Evolutionary conservation across 1,140 invertebrate genomes (phyloP), one percentile per base, ranked within the genome.

Genomic region (Agrilus planipennis): DNA sequence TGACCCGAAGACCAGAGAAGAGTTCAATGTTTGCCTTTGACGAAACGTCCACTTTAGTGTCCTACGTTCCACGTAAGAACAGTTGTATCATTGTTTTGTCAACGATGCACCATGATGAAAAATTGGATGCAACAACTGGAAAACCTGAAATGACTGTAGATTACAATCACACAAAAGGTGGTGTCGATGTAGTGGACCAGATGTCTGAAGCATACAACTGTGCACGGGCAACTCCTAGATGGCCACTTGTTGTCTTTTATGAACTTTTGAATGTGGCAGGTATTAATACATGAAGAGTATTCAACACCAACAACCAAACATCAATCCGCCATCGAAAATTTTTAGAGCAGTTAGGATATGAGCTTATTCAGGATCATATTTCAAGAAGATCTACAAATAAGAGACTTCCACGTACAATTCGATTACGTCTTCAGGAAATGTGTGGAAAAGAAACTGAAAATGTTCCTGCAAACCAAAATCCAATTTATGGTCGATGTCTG

Each of bases 71-170:
- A 25, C 59, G 57, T 29, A 53, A 48, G 41, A 39, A 43, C 11
- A 54, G 52, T 32, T 27, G 30, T 30, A 42, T 52, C 4, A 31
- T 57, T 19, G 10, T 60, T 6, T 17, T 58, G 11, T 60, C 55
- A 7, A 46, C 47, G 6, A 29, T 40, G 28, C 38, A 31, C 18
- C 23, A 30, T 40, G 28, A 29, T 17, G 15, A 32, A 15, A 32
- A 32, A 23, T 18, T 41, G 7, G 36, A 38, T 37, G 39, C 20
- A 4, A 16, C 30, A 1, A 12, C 19, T 19, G 21, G 6, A 21
- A 34, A 41, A 19, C 39, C 30, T 2, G 19, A 41, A 19, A 25
- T 41, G 2, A 9, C 34, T n/a, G 34, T 17, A 9, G 22, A 25
- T 41, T 41, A 41, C 15, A 41, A 41, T 25, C 10, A 4, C 4